Percentiles rank a stretch among this genome's conserved stretches.
Evolutionary conservation across 1,140 invertebrate species (phyloP).

Genomic region (Bombus turneri): DNA sequence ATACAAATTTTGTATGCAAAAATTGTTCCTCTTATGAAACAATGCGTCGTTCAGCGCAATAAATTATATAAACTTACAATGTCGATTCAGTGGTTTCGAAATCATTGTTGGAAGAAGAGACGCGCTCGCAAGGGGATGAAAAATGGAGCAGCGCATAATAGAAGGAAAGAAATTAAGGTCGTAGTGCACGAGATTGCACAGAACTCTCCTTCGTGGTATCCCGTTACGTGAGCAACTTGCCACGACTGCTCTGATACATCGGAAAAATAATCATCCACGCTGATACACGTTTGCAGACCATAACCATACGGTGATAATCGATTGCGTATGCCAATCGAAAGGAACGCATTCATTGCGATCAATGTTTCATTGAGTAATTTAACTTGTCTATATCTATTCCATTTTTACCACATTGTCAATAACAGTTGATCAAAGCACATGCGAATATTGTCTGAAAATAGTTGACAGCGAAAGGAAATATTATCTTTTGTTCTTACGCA

Average conservation of each 20-base stretch:
- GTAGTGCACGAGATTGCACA: constrained; percentile 60
- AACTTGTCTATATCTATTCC: neutral
- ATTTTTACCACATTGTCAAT: neutral
- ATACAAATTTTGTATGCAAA: neutral
- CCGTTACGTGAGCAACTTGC: constrained; percentile 51
- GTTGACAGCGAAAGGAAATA: neutral
- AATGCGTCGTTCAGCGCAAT: neutral
- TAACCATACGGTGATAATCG: constrained; percentile 10
- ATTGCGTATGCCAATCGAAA: neutral
- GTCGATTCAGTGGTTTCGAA: neutral
- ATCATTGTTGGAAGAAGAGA: neutral
- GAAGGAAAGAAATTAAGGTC: constrained; percentile 59
- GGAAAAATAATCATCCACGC: constrained; percentile 19
- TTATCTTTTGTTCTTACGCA: too few relatives aligned
- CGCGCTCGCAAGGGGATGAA: neutral
- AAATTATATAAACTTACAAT: neutral
- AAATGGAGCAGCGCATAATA: constrained; percentile 53
- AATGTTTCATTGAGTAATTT: too few relatives aligned
- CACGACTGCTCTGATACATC: constrained; percentile 5
- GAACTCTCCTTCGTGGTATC: constrained; percentile 32
- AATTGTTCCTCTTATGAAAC: neutral
- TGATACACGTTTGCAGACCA: constrained; percentile 1
- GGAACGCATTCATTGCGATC: neutral
- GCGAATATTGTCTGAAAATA: too few relatives aligned
- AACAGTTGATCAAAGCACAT: neutral